Evolutionary conservation across 2,113 vertebrate genomes (phyloP).

Genomic region (Arvicanthis niloticus): DNA sequence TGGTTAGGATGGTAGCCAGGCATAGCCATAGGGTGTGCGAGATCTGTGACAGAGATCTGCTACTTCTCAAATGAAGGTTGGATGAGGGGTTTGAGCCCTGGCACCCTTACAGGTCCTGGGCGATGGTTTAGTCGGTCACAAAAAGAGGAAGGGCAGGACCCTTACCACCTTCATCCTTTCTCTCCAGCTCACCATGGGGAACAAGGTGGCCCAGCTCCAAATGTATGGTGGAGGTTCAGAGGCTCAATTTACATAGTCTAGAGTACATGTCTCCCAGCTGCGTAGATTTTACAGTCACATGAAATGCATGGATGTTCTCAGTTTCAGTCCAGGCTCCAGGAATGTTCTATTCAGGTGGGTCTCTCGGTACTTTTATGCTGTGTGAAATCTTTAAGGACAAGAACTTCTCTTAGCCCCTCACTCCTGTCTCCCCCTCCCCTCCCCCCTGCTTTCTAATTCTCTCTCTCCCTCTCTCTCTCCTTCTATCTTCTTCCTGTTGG

Average conservation of each 20-base stretch:
- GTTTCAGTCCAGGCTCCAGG: neutral
- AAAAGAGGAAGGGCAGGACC: neutral
- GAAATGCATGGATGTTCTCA: neutral
- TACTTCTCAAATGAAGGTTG: neutral
- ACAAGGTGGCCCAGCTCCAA: neutral
- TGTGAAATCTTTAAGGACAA: neutral
- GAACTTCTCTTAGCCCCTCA: neutral
- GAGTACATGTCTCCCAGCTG: neutral
- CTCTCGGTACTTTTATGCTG: rapidly evolving
- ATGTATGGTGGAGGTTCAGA: neutral
- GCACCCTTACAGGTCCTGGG: neutral
- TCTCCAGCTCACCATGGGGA: neutral
- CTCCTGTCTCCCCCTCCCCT: too few species aligned
- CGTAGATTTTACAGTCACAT: too few species aligned
- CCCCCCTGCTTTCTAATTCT: rapidly evolving
- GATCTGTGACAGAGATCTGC: neutral
- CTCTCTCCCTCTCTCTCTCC: rapidly evolving
- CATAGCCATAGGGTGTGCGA: rapidly evolving
- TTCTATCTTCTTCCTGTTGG: too few species aligned
- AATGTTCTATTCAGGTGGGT: rapidly evolving
- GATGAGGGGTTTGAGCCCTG: neutral
- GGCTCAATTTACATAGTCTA: neutral
- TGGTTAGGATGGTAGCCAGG: neutral
- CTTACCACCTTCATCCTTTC: too few species aligned
- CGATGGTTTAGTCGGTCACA: too few species aligned